A percentile compares a stretch with the other conserved stretches of the same genome.
Evolutionary conservation across 2,797 vertebrate species (phyloP).

Genomic region (Setipinna tenuifilis): DNA sequence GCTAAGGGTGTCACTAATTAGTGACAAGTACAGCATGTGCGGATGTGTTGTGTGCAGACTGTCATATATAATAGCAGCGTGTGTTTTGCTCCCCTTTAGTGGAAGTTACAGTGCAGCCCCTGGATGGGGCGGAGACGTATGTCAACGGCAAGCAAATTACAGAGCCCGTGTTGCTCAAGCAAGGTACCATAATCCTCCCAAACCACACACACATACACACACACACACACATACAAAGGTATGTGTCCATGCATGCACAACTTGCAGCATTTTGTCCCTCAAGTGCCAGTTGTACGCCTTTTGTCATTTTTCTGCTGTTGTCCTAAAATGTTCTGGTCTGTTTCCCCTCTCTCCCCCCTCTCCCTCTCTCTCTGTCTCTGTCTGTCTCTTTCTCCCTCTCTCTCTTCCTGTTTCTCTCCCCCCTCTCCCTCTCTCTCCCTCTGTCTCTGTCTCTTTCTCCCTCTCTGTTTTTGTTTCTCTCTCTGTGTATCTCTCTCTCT

Average conservation of each 20-base stretch:
- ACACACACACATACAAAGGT: neutral
- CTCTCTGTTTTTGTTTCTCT: too few species aligned
- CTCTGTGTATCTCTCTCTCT: too few species aligned
- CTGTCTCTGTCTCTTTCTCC: too few species aligned
- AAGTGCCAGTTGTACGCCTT: neutral
- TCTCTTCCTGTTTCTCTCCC: neutral
- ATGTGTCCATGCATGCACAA: neutral
- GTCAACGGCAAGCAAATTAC: constrained; percentile 85
- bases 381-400: neutral
- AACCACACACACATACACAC: neutral
- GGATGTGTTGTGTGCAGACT: neutral
- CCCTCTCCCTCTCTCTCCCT: neutral
- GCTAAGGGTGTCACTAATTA: neutral
- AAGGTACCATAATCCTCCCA: constrained; percentile 67
- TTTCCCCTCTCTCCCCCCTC: too few species aligned
- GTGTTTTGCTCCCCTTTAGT: constrained; percentile 62
- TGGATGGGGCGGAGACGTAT: constrained; percentile 84
- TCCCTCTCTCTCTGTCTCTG: neutral
- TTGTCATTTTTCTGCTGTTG: neutral
- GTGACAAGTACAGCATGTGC: neutral
- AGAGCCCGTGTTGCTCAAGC: constrained; percentile 80
- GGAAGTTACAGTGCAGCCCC: constrained; percentile 82
- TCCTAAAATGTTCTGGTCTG: neutral
- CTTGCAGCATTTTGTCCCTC: neutral
- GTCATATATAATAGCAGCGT: neutral